Base-by-base conservation (phyloP, 2,888 invertebrate genomes). In the Apodemia zela region DNA sequence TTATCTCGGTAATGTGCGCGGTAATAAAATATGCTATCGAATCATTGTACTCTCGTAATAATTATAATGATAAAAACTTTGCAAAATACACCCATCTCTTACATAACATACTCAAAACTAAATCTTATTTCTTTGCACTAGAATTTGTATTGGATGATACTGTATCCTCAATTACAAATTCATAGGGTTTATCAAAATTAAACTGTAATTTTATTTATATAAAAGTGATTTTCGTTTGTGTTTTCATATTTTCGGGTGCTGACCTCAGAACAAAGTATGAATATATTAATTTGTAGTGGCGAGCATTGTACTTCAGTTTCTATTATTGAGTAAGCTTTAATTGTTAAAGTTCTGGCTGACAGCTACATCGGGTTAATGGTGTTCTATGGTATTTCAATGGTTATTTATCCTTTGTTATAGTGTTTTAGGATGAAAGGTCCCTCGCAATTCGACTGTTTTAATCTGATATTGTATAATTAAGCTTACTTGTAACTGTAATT, bases 281-380 rank as follows among this genome's bases (percentile, higher is more conserved):
- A 87, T 87, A 86, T 83, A 89, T 89, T 89, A 87, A 88, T 89
- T 88, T 89, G 87, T 86, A 84, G 80, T 80, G 77, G 74, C 75
- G 77, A 67, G 78, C 68, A 81, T 87, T 89, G 81, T 88, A 75
- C 77, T 76, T 78, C 82, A 88, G 86, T 87, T 88, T 87, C 86
- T 85, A 87, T 89, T 87, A 89, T 87, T 84, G 80, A 74, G 62
- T 72, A 72, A 76, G 77, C 78, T 80, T 84, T 87, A 86, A 89
- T 89, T 88, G 88, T 89, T 81, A 81, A 84, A 87, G 84, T 85
- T 85, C 69, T 72, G 72, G 73, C 78, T 83, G 86, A 85, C 88
- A 84, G 85, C 81, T 82, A 84, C 84, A 82, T 71, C 72, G 82
- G 80, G 80, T 82, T 88, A 87, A 89, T 89, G 84, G 84, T 73